These are phyloP conservation scores for Gonatopus flavifemur DNA, from an alignment of 1,140 invertebrate genomes.

Conservation along the genomic window DNA sequence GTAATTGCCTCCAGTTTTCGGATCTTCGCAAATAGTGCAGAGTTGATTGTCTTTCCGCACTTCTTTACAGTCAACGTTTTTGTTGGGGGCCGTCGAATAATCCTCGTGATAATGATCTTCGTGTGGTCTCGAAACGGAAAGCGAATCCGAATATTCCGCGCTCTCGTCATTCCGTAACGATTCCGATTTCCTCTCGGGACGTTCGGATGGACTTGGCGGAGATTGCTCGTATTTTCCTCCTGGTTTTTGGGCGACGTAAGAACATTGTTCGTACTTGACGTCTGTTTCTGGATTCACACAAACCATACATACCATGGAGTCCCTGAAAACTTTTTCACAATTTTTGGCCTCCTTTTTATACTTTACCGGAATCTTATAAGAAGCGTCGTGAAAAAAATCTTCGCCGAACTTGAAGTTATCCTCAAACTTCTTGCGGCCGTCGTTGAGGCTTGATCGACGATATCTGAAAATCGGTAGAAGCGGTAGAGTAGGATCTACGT, in stretches of 20 bases:
- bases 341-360: constrained; percentile 37
- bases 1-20: constrained; percentile 69
- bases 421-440: neutral
- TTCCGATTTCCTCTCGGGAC: neutral
- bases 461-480: constrained; percentile 1
- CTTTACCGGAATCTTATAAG: constrained; percentile 3
- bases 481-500: constrained; percentile 20
- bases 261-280: constrained; percentile 73
- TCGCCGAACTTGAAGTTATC: constrained; percentile 39
- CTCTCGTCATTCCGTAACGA: neutral
- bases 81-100: too few relatives aligned
- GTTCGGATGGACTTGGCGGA: too few relatives aligned
- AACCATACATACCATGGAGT: constrained; percentile 69
- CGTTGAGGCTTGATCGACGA: neutral
- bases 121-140: too few relatives aligned
- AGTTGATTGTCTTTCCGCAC: constrained; percentile 65
- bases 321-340: constrained; percentile 65
- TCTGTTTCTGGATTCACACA: constrained; percentile 71
- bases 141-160: neutral
- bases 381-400: constrained; percentile 40
- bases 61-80: constrained; percentile 58
- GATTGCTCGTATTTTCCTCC: neutral
- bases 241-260: constrained; percentile 62
- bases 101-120: too few relatives aligned
- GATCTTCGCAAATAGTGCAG: constrained; percentile 69